phyloP scores from a whole-genome alignment of 2,113 vertebrate genomes.

The Triplophysa dalaica region DNA sequence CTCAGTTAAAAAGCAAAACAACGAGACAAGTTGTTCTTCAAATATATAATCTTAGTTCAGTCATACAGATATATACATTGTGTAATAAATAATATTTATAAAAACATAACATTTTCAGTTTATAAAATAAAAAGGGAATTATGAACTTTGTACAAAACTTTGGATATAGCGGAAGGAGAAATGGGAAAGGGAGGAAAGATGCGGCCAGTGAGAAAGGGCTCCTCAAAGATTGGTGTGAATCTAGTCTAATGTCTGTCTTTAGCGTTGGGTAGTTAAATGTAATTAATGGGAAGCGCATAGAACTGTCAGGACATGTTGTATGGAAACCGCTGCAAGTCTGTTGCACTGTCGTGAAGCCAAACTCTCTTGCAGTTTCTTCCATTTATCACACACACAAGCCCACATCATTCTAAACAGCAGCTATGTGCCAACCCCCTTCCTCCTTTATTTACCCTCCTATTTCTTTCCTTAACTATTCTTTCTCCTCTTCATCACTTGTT shows the following conservation, averaged over 20 bases:
- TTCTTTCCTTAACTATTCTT: constrained; percentile 4
- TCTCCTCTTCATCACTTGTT: not conserved
- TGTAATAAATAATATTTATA: constrained; percentile 99
- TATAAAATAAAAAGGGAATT: constrained; percentile 98
- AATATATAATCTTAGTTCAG: constrained; percentile 99
- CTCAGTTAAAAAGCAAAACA: constrained; percentile 57
- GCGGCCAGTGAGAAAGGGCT: constrained; percentile 45
- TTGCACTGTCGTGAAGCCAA: constrained; percentile 47
- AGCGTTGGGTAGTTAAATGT: constrained; percentile 60
- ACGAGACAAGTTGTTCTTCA: constrained; percentile 86
- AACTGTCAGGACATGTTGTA: constrained; percentile 67
- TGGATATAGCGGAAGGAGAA: constrained; percentile 86
- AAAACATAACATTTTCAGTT: constrained; percentile 98
- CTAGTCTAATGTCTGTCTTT: constrained; percentile 57
- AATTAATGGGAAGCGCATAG: constrained; percentile 66
- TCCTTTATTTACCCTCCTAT: constrained; percentile 6
- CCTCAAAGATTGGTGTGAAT: constrained; percentile 52
- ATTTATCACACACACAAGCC: constrained; percentile 13
- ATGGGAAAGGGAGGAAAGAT: constrained; percentile 58
- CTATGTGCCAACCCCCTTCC: not conserved
- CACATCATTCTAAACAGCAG: constrained; percentile 33
- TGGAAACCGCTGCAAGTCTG: constrained; percentile 59
- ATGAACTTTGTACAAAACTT: constrained; percentile 98
- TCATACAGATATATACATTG: constrained; percentile 99
- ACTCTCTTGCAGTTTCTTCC: constrained; percentile 32